A percentile compares a stretch with the other conserved stretches of the same genome.
phyloP scores from a whole-genome alignment of 2,888 invertebrate species.

The Acleris sparsana region DNA sequence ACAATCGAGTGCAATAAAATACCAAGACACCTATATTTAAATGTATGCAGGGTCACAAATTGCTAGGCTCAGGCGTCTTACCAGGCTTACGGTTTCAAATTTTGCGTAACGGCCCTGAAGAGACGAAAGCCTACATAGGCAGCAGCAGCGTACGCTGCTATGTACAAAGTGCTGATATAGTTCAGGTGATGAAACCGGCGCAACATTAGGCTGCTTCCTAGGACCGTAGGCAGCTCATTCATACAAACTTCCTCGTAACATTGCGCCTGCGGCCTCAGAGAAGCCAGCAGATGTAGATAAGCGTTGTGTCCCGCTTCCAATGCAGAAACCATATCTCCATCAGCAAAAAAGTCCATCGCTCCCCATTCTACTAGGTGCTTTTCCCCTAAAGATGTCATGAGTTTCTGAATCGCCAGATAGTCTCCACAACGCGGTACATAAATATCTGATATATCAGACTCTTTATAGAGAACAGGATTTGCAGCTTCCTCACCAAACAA shows the following conservation, averaged over 20 bases:
- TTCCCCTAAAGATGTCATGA: constrained; percentile 47
- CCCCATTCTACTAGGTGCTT: constrained; percentile 65
- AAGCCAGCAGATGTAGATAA: constrained; percentile 64
- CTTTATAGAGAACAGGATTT: constrained; percentile 60
- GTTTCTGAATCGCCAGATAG: constrained; percentile 58
- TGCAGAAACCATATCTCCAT: constrained; percentile 71
- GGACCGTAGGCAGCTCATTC: constrained; percentile 51
- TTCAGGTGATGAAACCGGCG: constrained; percentile 56
- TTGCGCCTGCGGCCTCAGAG: constrained; percentile 70
- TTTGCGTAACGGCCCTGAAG: constrained; percentile 46
- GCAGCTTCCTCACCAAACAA: constrained; percentile 68
- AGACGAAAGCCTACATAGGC: constrained; percentile 51
- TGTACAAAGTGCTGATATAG: constrained; percentile 48
- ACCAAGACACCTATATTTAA: no score
- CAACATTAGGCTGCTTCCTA: constrained; percentile 47
- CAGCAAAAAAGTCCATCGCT: constrained; percentile 71
- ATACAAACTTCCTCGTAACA: constrained; percentile 63
- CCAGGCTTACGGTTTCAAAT: constrained; percentile 35
- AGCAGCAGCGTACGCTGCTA: constrained; percentile 50
- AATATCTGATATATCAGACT: constrained; percentile 60
- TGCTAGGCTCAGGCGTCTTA: no score
- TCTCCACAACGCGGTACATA: constrained; percentile 72
- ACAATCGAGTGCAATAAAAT: no score
- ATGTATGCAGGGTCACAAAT: neutral
- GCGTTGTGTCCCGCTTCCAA: constrained; percentile 73